These are phyloP conservation scores for Lucifuga dentata DNA, from an alignment of 2,113 vertebrate genomes.

Conservation along the genomic window DNA sequence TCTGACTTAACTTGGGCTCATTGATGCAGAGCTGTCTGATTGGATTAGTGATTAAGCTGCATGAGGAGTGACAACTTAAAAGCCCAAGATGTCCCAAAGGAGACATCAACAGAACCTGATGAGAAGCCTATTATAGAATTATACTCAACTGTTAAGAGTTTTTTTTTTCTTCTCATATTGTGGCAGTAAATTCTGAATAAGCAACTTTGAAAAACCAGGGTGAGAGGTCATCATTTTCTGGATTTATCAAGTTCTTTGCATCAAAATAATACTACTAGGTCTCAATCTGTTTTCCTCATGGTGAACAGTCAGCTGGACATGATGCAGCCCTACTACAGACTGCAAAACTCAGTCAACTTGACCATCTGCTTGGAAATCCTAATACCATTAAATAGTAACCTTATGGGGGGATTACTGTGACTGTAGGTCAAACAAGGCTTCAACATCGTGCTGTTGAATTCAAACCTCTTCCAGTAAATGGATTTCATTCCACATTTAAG, in stretches of 20 bases:
- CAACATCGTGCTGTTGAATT: too few relatives aligned
- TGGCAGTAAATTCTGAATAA: too few relatives aligned
- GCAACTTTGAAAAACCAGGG: too few relatives aligned
- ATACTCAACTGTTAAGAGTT: neutral
- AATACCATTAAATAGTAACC: conserved; percentile 58
- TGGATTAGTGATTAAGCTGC: conserved; percentile 60
- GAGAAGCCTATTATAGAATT: neutral
- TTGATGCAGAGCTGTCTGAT: conserved; percentile 40
- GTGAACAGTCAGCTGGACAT: conserved; percentile 5
- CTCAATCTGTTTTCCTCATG: neutral
- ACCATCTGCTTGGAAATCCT: conserved; percentile 70
- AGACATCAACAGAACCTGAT: neutral
- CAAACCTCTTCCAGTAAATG: too few relatives aligned
- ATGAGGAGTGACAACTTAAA: neutral
- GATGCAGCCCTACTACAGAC: neutral
- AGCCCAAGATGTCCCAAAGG: neutral
- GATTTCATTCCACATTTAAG: conserved; percentile 8
- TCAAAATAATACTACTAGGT: conserved; percentile 13
- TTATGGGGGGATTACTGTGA: conserved; percentile 2
- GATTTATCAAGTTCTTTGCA: neutral
- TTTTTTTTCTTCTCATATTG: too few relatives aligned
- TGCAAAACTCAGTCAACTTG: conserved; percentile 38
- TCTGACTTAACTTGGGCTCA: neutral
- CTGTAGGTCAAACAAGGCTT: neutral
- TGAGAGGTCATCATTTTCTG: too few relatives aligned